These are phyloP conservation scores for Galerucella calmariensis DNA, from an alignment of 2,888 invertebrate genomes.

Conservation along the genomic window DNA sequence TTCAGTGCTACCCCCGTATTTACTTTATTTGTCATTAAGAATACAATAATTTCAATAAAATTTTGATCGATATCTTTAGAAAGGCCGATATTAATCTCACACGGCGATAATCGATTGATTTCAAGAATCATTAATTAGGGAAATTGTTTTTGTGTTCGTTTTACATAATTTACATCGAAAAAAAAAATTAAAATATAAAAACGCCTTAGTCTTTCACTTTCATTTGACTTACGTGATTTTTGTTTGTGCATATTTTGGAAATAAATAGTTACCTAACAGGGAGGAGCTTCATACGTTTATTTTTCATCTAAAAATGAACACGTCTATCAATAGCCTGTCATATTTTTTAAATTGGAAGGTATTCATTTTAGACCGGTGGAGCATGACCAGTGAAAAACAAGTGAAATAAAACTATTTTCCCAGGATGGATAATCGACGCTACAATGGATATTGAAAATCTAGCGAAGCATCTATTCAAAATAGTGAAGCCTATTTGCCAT, in stretches of 20 bases:
- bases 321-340: too few species aligned
- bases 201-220: constrained; percentile 42
- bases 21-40: constrained; percentile 25
- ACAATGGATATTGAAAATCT: too few species aligned
- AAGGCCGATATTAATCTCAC: constrained; percentile 43
- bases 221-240: constrained; percentile 12
- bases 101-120: constrained; percentile 37
- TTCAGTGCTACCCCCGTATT: neutral
- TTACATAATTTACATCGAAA: constrained; percentile 27
- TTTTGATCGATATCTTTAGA: constrained; percentile 45
- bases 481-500: too few species aligned
- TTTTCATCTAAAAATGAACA: too few species aligned
- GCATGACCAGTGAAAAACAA: too few species aligned
- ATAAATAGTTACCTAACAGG: neutral
- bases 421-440: too few species aligned
- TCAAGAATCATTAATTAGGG: constrained; percentile 30
- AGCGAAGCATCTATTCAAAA: too few species aligned
- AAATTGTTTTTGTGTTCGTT: constrained; percentile 33
- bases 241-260: neutral
- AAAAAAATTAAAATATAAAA: constrained; percentile 7
- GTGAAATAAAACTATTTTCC: too few species aligned
- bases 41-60: constrained; percentile 20
- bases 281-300: too few species aligned
- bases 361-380: too few species aligned
- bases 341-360: too few species aligned